phyloP scores from a whole-genome alignment of 2,797 vertebrate species.

The Lepidocolaptes lacrymiger region DNA sequence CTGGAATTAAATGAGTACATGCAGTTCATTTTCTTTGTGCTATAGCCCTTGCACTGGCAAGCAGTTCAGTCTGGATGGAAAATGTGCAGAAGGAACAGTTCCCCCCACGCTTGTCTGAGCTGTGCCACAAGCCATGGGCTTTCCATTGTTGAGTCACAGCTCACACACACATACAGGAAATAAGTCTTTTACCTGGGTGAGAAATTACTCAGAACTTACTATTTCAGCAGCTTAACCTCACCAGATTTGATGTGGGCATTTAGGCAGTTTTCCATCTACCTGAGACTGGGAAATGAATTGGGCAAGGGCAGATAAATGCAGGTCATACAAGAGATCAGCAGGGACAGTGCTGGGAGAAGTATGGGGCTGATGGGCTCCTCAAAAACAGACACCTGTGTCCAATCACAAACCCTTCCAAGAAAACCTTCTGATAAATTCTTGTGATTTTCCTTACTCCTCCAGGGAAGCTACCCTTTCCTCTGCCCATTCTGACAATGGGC shows the following conservation, averaged over 20 bases:
- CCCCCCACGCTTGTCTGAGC: background rate
- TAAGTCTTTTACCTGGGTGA: background rate
- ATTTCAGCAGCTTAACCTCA: background rate
- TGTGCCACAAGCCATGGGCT: background rate
- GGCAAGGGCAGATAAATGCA: background rate
- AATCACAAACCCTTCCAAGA: background rate
- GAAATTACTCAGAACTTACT: background rate
- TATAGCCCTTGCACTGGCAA: background rate
- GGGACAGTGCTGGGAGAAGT: background rate
- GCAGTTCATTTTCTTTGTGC: background rate
- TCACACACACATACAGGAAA: background rate
- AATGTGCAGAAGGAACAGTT: background rate
- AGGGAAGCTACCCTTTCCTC: constrained; percentile 68
- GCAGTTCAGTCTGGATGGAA: background rate
- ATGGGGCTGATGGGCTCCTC: fast-evolving
- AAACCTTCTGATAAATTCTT: background rate
- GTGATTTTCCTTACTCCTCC: background rate
- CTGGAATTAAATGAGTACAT: background rate
- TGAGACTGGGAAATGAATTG: background rate
- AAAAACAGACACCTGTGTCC: background rate
- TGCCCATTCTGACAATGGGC: constrained; percentile 59
- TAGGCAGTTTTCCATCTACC: background rate
- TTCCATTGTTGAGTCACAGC: background rate
- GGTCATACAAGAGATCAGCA: background rate
- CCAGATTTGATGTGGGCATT: background rate